Evolutionary conservation across 2,113 vertebrate species (phyloP), one percentile per base, ranked within the genome.

Genomic region (Thryonomys swinderianus): DNA sequence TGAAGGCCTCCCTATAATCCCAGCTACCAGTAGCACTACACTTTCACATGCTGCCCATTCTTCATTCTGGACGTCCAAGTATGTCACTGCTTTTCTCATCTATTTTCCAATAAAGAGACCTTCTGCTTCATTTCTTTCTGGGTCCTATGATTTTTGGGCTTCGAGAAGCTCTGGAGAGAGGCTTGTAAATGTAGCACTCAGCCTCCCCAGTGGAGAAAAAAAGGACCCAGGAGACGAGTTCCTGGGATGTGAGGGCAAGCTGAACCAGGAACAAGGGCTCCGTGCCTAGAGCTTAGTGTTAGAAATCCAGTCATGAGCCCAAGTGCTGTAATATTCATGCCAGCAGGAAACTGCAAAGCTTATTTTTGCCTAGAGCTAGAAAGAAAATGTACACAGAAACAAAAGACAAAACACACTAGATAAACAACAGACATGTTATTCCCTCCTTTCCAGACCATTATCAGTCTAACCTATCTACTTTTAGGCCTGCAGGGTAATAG

Each of bases 71-170:
- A 78, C 34, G 13, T 34, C 78, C 87, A 45, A 8, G 23, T 13
- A 51, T 74, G 55, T 59, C 59, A 51, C 21, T 30, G 57, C 14
- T 18, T 67, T 45, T 30, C 53, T 84, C 5, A 25, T 6, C 32
- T 25, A 78, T 61, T 85, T 88, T n/a, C 45, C 74, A 97, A 92
- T 91, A 61, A 85, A 51, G n/a, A 66, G 21, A 76, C 4, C 30
- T 85, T 94, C 27, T 53, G 32, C 61, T n/a, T 30, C n/a, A 40
- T 85, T 66, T 59, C 59, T 69, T 91, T 89, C 59, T 85, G 90
- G 25, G 3, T 81, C 2, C 5, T 51, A 0, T 92, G 37, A 82
- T 57, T 59, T 88, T 57, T 48, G 53, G 37, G 32, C 10, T 37
- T 59, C 64, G 6, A 5, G 48, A n/a, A 37, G 10, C 32, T 78